A percentile compares a stretch with the other conserved stretches of the same genome.
phyloP scores from a whole-genome alignment of 35 echinoderm and acorn worm species.

The Eucidaris tribuloides region DNA sequence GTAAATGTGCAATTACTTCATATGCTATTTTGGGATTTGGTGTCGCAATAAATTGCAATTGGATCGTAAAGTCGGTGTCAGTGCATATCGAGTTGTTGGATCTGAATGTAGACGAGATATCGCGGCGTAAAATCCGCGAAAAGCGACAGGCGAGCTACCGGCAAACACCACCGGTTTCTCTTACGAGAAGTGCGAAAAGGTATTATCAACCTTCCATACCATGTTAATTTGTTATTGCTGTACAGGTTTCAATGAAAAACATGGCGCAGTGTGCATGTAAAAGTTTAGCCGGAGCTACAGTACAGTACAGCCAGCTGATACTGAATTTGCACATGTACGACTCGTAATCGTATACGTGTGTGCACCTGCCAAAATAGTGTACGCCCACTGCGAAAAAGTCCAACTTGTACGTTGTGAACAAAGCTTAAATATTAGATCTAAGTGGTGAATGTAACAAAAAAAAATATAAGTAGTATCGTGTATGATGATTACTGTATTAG shows the following conservation, averaged over 20 bases:
- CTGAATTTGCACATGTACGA: not conserved
- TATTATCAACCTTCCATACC: not conserved
- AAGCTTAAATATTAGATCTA: too few species aligned
- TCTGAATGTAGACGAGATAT: not conserved
- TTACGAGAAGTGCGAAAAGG: slow-evolving; percentile 31
- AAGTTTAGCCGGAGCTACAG: not conserved
- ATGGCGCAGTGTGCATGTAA: not conserved
- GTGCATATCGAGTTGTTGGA: not conserved
- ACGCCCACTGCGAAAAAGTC: too few species aligned
- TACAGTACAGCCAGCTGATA: not conserved
- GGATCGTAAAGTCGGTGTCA: not conserved
- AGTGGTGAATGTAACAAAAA: too few species aligned
- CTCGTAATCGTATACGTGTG: too few species aligned
- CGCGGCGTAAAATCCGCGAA: slow-evolving; percentile 23
- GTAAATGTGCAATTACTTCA: too few species aligned
- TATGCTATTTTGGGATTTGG: not conserved
- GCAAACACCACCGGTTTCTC: slow-evolving; percentile 23
- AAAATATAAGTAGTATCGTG: too few species aligned
- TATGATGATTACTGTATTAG: too few species aligned
- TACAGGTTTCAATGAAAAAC: not conserved
- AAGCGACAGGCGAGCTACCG: slow-evolving; percentile 31
- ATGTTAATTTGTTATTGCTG: not conserved
- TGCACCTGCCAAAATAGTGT: too few species aligned
- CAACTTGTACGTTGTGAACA: too few species aligned
- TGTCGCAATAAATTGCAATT: slow-evolving; percentile 23